Evolutionary conservation across 2,888 invertebrate species (phyloP), one percentile per base, ranked within the genome.

Genomic region (Latheticus oryzae): DNA sequence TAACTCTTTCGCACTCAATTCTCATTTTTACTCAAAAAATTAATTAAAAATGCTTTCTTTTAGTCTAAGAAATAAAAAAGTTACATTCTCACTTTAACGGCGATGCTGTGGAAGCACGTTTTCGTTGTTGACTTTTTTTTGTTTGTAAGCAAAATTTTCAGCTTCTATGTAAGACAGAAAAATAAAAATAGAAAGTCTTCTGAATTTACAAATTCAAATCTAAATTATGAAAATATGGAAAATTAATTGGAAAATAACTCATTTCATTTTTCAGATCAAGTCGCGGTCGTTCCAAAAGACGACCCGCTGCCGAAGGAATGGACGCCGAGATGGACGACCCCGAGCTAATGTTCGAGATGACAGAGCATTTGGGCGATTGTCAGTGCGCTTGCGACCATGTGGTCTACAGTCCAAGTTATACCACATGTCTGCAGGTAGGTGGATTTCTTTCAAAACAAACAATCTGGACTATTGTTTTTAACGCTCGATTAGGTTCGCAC

Each of bases 301-400:
- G 78, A 24, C 68, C 76, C 9, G 77, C 77, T 21, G 79, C 77
- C 42, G 78, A 79, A 64, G 79, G 79, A 48, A 77, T 78, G 75
- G 79, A 78, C 62, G 72, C 77, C 7, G 73, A 75, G 67, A 74
- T 76, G 73, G 77, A 78, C 68, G 76, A 77, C 59, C 75, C 77
- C 3, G 78, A 78, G 67, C 63, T 77, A 61, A 73, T 77, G 64
- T 77, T 78, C 64, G 77, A 76, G 63, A 67, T 76, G 65, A 63
- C 74, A 28, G 76, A 75, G 61, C 76, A 74, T 65, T 63, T 76
- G 57, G 73, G 73, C 32, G 75, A 75, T 37, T 77, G 77, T 66
- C 76, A 76, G 42, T 78, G 78, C 64, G 75, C 76, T 15, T 79
- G 70, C 51, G 78, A 79, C 61, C 77, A 78, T 62, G 76, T 78